These are phyloP conservation scores for Stomatorhinus walkeri DNA, from an alignment of 2,797 vertebrate genomes.

Conservation along the genomic window DNA sequence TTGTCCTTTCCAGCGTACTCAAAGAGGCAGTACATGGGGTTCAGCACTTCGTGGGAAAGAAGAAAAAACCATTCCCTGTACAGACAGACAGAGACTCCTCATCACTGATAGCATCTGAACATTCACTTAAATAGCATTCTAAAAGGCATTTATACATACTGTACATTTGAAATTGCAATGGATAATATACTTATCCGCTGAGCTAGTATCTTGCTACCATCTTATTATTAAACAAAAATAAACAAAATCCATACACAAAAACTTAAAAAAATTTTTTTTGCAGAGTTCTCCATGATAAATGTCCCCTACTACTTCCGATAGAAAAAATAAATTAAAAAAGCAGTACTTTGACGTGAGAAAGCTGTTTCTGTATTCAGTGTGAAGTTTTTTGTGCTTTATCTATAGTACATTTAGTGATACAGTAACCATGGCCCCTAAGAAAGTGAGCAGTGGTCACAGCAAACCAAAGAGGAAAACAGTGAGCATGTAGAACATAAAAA, in stretches of 20 bases:
- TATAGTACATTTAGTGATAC: no score
- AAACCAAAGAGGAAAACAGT: no score
- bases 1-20: conserved; percentile 99
- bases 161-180: neutral
- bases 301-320: neutral
- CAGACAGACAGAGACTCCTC: conserved; percentile 16
- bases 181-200: neutral
- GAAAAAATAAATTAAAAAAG: no score
- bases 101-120: neutral
- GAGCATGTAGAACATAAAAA: no score
- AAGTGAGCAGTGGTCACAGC: no score
- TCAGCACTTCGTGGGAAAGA: conserved; percentile 92
- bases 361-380: no score
- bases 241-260: neutral
- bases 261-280: neutral
- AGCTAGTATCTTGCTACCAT: neutral
- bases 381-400: no score
- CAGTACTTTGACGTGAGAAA: no score
- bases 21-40: conserved; percentile 98
- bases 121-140: neutral
- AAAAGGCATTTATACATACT: neutral
- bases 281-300: neutral
- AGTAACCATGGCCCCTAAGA: no score
- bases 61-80: conserved; percentile 97
- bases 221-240: neutral